Evolutionary conservation across 2,797 vertebrate species (phyloP), one percentile per base, ranked within the genome.

Genomic region (Lithobates sylvaticus): DNA sequence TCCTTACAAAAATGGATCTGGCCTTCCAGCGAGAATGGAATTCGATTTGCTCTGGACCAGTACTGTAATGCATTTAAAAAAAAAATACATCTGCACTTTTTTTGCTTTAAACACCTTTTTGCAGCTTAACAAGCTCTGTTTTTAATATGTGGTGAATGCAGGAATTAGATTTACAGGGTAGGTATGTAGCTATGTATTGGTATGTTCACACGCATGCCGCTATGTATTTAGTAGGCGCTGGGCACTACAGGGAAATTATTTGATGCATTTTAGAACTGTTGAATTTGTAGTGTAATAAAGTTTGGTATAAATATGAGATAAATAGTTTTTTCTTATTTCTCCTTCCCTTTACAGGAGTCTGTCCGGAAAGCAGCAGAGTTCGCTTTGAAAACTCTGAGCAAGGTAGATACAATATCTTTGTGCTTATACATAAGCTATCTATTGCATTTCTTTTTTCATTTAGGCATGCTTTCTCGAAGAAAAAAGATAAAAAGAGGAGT

Each of bases 281-380:
- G 21, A 18, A 34, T 26, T 61, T 65, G 9, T 15, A 29, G 13
- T 26, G 7, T 65, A 23, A 18, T 18, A 54, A 16, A 65, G 23
- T 23, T 32, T 18, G 16, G 16, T 18, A 61, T 13, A 2, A 36
- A 36, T 36, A 6, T n/a, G 0, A 15, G 10, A 26, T 44, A 26
- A 34, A 82, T 44, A 7, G 2, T 29, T 39, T 29, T 39, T 32
- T 9, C 39, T 83, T 16, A 58, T 73, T 73, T 3, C 81, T 76
- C 78, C 83, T 87, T 92, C 21, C 68, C 1, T 89, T 94, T 89
- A 89, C 44, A 99, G 98, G 98, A 99, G 82, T 99, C 98, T 54
- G 98, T 99, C 39, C 93, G 98, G 81, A 99, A 99, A 91, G 98
- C 97, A 36, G 98, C 98, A 88, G 98, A 99, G 89, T 89, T 97